These are phyloP conservation scores for Drosophila acutilabella DNA, from an alignment of 2,888 invertebrate genomes.

Conservation along the genomic window DNA sequence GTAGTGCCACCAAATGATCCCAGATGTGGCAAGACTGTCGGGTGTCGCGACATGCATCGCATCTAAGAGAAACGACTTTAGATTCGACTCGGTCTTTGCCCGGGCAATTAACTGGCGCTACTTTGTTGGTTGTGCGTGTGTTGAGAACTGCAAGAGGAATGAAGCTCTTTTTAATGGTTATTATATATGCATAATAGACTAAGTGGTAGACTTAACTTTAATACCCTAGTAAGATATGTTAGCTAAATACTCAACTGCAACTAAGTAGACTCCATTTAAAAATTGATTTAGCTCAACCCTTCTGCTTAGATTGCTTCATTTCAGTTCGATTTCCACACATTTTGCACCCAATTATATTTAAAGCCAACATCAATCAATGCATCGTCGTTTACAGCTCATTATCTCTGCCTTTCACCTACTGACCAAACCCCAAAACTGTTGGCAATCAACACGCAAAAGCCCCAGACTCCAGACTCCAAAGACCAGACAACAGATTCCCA, in stretches of 20 bases:
- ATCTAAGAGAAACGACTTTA: constrained; percentile 21
- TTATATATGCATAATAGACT: constrained; percentile 2
- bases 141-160: constrained; percentile 3
- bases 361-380: constrained; percentile 58
- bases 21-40: constrained; percentile 43
- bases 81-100: constrained; percentile 31
- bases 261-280: constrained; percentile 3
- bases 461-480: constrained; percentile 1
- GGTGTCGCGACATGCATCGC: constrained; percentile 58
- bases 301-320: constrained; percentile 7
- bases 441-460: constrained; percentile 66
- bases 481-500: constrained; percentile 32
- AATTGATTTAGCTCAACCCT: background rate
- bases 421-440: constrained; percentile 58
- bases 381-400: constrained; percentile 73
- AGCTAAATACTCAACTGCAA: constrained; percentile 1
- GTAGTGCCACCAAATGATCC: constrained; percentile 39
- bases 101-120: constrained; percentile 72
- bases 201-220: constrained; percentile 30
- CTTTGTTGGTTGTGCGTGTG: constrained; percentile 38
- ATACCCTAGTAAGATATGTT: background rate
- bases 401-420: constrained; percentile 75
- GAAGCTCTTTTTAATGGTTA: constrained; percentile 12
- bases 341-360: constrained; percentile 75
- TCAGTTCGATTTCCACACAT: constrained; percentile 33